Evolutionary conservation across 2,113 vertebrate genomes (phyloP).

Genomic region (Clarias macrocephalus): DNA sequence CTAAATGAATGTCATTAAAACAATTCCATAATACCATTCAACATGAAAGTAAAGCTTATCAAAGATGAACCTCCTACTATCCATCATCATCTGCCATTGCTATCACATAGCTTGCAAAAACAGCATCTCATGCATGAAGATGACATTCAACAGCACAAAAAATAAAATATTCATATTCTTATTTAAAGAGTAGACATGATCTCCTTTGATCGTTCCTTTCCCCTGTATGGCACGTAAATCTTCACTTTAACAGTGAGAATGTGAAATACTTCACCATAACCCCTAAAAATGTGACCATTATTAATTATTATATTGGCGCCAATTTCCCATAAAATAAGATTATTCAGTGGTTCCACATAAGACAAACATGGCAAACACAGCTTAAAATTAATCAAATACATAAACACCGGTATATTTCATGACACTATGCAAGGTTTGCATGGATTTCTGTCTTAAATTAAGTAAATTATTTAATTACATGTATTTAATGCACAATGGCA

Average conservation of each 20-base stretch:
- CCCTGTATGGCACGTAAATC: neutral
- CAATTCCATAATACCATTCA: neutral
- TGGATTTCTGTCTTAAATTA: neutral
- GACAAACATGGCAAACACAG: neutral
- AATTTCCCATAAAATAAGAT: neutral
- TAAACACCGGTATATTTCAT: neutral
- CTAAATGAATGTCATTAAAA: neutral
- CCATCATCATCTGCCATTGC: neutral
- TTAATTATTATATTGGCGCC: neutral
- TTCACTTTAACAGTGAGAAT: neutral
- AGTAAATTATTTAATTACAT: neutral
- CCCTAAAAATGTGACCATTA: neutral
- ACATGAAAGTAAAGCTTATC: neutral
- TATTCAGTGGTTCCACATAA: neutral
- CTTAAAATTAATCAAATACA: neutral
- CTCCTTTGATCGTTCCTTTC: neutral
- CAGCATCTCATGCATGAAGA: neutral
- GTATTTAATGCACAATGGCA: neutral
- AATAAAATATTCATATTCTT: neutral
- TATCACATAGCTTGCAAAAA: neutral
- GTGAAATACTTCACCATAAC: neutral
- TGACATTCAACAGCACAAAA: neutral
- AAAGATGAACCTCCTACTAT: neutral
- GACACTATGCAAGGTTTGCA: neutral
- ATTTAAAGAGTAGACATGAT: neutral